Conservation (phyloP, 2,888 invertebrate species). For the Choristoneura rosaceana region DNA sequence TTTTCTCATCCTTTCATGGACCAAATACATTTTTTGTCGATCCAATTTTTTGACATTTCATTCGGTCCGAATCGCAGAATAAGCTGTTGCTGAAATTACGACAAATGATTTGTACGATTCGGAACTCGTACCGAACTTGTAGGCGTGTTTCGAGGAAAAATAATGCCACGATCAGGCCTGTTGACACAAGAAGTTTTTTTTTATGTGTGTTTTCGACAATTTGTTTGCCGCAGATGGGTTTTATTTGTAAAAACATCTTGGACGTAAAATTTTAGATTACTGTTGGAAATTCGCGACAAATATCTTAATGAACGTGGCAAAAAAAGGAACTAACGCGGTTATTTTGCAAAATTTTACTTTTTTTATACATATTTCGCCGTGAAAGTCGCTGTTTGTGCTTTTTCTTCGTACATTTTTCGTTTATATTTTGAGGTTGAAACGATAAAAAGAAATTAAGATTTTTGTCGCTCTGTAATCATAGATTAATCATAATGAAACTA, state of each 20-base stretch:
- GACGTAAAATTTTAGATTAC: not conserved
- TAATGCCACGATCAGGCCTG: not conserved
- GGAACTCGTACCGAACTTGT: slow-evolving; percentile 5
- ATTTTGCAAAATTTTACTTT: too few relatives aligned
- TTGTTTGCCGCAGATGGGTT: slow-evolving; percentile 6
- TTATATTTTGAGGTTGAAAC: too few relatives aligned
- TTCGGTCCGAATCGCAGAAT: slow-evolving; percentile 21
- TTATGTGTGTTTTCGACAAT: slow-evolving; percentile 1
- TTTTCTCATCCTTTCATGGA: not conserved
- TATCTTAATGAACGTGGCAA: too few relatives aligned
- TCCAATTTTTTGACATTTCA: slow-evolving; percentile 20
- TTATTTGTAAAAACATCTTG: not conserved
- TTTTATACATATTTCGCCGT: too few relatives aligned
- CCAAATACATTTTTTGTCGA: slow-evolving; percentile 1
- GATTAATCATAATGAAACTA: too few relatives aligned
- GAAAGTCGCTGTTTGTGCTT: too few relatives aligned
- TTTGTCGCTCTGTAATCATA: too few relatives aligned
- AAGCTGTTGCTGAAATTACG: slow-evolving; percentile 11
- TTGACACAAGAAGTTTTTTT: not conserved
- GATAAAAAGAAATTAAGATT: too few relatives aligned
- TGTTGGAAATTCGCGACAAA: not conserved
- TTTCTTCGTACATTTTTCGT: too few relatives aligned
- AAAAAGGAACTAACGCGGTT: too few relatives aligned
- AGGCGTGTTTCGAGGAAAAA: slow-evolving; percentile 6
- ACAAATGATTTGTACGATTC: slow-evolving; percentile 18